Percentiles rank a stretch among this genome's conserved stretches.
Conservation (phyloP, 2,888 invertebrate genomes). For the Dexiosoma caninum region DNA sequence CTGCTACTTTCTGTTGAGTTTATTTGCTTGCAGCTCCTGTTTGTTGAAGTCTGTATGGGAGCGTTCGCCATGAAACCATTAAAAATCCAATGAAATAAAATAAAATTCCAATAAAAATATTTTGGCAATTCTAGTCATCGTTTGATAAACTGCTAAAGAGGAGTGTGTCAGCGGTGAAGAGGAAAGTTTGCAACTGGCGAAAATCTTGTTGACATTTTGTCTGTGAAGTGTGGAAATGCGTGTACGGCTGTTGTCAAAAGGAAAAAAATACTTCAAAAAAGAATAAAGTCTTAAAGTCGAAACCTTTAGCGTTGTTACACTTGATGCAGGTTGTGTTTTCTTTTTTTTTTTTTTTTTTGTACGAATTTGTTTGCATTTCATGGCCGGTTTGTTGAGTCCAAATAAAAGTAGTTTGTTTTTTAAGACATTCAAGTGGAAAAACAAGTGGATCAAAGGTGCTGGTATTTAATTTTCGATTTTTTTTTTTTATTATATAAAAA, state of each 20-base stretch:
- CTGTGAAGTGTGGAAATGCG: conserved; percentile 66
- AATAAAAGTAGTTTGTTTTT: conserved; percentile 39
- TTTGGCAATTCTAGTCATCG: conserved; percentile 62
- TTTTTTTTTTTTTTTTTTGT: not conserved
- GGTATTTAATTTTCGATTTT: not conserved
- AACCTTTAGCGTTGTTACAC: conserved; percentile 33
- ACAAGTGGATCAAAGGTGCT: conserved; percentile 38
- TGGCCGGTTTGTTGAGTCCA: conserved; percentile 41
- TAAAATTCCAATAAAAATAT: conserved; percentile 77
- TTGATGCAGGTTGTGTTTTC: conserved; percentile 10
- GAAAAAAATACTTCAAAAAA: not conserved
- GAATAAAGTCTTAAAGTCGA: conserved; percentile 39
- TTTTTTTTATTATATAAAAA: not conserved
- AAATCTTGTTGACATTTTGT: conserved; percentile 69
- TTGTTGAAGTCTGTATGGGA: not conserved
- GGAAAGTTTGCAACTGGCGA: conserved; percentile 20
- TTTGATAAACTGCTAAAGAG: conserved; percentile 41
- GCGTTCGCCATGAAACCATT: conserved; percentile 74
- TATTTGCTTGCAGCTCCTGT: conserved; percentile 8
- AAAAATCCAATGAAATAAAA: conserved; percentile 77
- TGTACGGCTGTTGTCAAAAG: conserved; percentile 60
- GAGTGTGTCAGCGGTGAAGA: not conserved
- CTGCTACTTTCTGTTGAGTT: not conserved
- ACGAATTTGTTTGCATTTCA: conserved; percentile 20
- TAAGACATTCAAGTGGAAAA: conserved; percentile 49